Evolutionary conservation across 2,113 vertebrate species (phyloP).

Genomic region (Salminus brasiliensis): DNA sequence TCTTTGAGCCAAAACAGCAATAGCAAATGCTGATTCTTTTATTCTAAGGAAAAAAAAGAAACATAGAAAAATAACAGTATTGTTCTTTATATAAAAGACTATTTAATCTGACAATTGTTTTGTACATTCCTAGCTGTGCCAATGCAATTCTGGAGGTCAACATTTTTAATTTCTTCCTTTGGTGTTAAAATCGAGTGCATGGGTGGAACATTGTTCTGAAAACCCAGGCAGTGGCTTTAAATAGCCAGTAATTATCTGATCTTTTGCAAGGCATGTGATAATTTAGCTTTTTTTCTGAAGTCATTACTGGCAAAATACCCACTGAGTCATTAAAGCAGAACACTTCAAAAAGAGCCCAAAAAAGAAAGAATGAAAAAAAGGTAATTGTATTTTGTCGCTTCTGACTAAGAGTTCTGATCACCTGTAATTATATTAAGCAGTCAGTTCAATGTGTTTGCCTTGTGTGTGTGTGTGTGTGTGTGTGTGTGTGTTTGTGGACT

Average conservation of each 20-base stretch:
- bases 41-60: too few species aligned
- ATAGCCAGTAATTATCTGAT: constrained; percentile 25
- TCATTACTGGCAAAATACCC: constrained; percentile 10
- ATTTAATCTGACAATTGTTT: background rate
- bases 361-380: background rate
- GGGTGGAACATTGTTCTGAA: constrained; percentile 1
- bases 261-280: constrained; percentile 14
- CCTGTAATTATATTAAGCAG: background rate
- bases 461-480: background rate
- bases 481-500: constrained; percentile 45
- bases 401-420: background rate
- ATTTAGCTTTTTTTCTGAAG: constrained; percentile 31
- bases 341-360: background rate
- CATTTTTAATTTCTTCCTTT: background rate
- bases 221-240: background rate
- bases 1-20: background rate
- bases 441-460: background rate
- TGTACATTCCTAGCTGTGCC: background rate
- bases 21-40: too few species aligned
- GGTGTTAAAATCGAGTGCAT: background rate
- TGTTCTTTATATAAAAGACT: background rate
- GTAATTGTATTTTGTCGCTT: background rate
- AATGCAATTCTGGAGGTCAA: background rate
- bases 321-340: background rate
- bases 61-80: too few species aligned